These are phyloP conservation scores for Mycogona germanica DNA, from an alignment of 2,888 invertebrate species.

Conservation along the genomic window DNA sequence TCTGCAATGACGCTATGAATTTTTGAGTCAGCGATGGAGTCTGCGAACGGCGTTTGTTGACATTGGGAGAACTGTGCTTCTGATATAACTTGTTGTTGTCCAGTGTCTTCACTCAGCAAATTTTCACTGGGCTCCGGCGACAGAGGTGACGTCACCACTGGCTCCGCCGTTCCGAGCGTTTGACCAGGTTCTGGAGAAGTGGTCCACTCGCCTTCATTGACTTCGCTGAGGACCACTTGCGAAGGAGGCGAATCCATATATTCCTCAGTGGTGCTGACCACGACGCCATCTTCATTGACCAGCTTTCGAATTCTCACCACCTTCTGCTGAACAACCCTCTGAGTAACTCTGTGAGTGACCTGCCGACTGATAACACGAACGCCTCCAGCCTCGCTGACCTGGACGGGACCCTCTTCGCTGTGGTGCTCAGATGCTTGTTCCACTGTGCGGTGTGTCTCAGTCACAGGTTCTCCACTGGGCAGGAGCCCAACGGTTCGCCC, in stretches of 20 bases:
- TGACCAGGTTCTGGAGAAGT: background rate
- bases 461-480: background rate
- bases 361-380: background rate
- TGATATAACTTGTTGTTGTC: no score
- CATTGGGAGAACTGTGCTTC: no score
- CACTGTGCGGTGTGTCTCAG: background rate
- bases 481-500: background rate
- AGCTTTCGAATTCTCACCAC: slow-evolving; percentile 10
- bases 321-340: slow-evolving; percentile 10
- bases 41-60: no score
- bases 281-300: background rate
- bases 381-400: slow-evolving; percentile 3
- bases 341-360: slow-evolving; percentile 12
- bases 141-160: background rate
- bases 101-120: no score
- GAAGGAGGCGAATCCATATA: no score
- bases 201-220: no score
- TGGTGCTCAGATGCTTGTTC: background rate
- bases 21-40: no score
- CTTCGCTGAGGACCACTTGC: no score
- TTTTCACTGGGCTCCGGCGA: no score
- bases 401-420: background rate
- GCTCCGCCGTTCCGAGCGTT: background rate
- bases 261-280: slow-evolving; percentile 3
- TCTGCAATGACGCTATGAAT: no score